A percentile compares a stretch with the other conserved stretches of the same genome.
These are phyloP conservation scores for Aromia moschata DNA, from an alignment of 2,888 invertebrate genomes.

Conservation along the genomic window DNA sequence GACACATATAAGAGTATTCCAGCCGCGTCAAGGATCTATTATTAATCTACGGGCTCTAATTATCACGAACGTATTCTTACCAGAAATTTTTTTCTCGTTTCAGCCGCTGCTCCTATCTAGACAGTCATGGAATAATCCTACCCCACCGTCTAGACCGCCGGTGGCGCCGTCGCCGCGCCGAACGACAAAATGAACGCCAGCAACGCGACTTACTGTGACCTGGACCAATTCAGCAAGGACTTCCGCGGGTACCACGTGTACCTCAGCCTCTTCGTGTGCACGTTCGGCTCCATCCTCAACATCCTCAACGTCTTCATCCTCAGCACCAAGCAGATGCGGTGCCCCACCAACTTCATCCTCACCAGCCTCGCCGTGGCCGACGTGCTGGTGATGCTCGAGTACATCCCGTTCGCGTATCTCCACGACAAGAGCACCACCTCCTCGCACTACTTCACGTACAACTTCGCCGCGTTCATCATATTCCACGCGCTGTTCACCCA, in stretches of 20 bases:
- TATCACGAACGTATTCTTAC: too few species aligned
- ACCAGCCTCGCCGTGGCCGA: conserved; percentile 92
- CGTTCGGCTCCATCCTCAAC: conserved; percentile 90
- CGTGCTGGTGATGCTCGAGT: conserved; percentile 92
- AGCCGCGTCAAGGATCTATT: too few species aligned
- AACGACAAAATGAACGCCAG: conserved; percentile 31
- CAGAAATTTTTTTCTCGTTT: too few species aligned
- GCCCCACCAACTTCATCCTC: conserved; percentile 90
- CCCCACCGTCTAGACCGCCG: too few species aligned
- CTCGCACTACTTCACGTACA: conserved; percentile 67
- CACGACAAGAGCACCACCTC: conserved; percentile 67
- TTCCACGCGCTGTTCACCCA: conserved; percentile 92
- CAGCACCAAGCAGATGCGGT: conserved; percentile 88
- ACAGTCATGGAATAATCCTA: too few species aligned
- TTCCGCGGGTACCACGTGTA: conserved; percentile 84
- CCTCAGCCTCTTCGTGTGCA: conserved; percentile 84
- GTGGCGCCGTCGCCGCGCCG: background rate
- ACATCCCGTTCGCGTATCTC: conserved; percentile 88
- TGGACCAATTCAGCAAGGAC: conserved; percentile 70
- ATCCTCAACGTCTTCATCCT: conserved; percentile 91
- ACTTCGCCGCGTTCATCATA: conserved; percentile 83
- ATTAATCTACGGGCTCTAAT: too few species aligned
- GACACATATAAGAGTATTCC: too few species aligned
- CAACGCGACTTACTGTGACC: conserved; percentile 59
- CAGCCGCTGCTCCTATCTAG: too few species aligned